phyloP scores from a whole-genome alignment of 2,888 invertebrate species.

The Matsumyia berberina region DNA sequence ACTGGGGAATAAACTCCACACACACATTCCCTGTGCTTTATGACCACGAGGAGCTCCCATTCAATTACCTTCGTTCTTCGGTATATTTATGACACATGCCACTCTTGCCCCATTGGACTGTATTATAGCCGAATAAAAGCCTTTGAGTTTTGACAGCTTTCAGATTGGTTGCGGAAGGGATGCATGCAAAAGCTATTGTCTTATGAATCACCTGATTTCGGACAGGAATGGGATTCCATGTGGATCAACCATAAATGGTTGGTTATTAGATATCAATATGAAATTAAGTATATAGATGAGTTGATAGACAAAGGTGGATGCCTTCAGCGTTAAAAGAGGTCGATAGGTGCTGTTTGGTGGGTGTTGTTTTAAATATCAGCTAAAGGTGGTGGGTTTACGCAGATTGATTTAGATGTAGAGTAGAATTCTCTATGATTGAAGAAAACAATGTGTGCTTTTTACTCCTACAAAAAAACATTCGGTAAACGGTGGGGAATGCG shows the following conservation, averaged over 20 bases:
- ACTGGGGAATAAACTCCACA: background rate
- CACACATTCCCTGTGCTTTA: constrained; percentile 2
- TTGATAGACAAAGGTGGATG: background rate
- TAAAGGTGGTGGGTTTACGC: too few relatives aligned
- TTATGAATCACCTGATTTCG: constrained; percentile 3
- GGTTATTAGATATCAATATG: background rate
- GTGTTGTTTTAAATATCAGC: too few relatives aligned
- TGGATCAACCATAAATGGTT: constrained; percentile 11
- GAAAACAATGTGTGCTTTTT: too few relatives aligned
- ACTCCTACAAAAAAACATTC: too few relatives aligned
- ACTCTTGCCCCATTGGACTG: background rate
- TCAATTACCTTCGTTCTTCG: constrained; percentile 24
- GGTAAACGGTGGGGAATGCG: too few relatives aligned
- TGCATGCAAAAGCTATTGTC: background rate
- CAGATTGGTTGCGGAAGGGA: background rate
- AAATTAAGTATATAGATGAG: background rate
- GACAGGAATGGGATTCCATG: constrained; percentile 25
- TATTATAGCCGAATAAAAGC: background rate
- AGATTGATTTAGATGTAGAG: too few relatives aligned
- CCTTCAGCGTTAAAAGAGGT: too few relatives aligned
- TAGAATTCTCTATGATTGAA: too few relatives aligned
- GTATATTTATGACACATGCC: constrained; percentile 13
- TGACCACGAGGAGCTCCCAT: constrained; percentile 13
- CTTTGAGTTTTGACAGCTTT: background rate
- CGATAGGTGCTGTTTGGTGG: too few relatives aligned